Base-by-base conservation (phyloP, 2,797 vertebrate species). In the Clarias laeviceps region DNA sequence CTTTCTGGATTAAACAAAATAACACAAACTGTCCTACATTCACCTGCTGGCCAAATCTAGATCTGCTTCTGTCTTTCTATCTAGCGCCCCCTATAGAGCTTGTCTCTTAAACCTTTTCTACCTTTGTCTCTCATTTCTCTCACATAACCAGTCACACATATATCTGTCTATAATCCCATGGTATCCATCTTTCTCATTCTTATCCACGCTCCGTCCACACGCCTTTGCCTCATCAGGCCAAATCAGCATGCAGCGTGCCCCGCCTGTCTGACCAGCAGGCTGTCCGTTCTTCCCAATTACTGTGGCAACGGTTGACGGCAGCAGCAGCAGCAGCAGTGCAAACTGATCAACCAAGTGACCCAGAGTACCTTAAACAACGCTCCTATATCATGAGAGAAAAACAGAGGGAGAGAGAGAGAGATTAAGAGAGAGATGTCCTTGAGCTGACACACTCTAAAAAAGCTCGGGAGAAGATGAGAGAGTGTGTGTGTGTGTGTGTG, bases 211-310 rank as follows among this genome's bases (percentile, higher is more conserved):
- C 27, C 22, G 32, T 79, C 57, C 37, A 69, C 17, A 70, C n/a
- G 32, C 40, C 24, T 62, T 83, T 40, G 40, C 22, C 62, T 83
- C 59, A 18, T 74, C 6, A 5, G 62, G 79, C 62, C 87, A 85
- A 86, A 88, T 89, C 88, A 90, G 87, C 87, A 90, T 87, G 87
- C 85, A 87, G 87, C 50, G 50, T 54, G 50, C 82, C 87, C 80
- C 62, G 83, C 83, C 88, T 73, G 83, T 86, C 88, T 82, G 87
- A 86, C 85, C 86, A 87, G 87, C 87, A 88, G 88, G 93, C 94
- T 96, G 94, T 96, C 95, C 92, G 94, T 96, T 94, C 94, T 93
- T 92, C 93, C 92, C 94, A 95, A 96, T 95, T 95, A 95, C 94
- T 93, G 91, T 94, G 94, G 94, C 94, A 95, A 94, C 93, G 84